Percentiles rank a stretch among this genome's conserved stretches.
Evolutionary conservation across 1,140 invertebrate species (phyloP).

Genomic region (Lucilia sericata): DNA sequence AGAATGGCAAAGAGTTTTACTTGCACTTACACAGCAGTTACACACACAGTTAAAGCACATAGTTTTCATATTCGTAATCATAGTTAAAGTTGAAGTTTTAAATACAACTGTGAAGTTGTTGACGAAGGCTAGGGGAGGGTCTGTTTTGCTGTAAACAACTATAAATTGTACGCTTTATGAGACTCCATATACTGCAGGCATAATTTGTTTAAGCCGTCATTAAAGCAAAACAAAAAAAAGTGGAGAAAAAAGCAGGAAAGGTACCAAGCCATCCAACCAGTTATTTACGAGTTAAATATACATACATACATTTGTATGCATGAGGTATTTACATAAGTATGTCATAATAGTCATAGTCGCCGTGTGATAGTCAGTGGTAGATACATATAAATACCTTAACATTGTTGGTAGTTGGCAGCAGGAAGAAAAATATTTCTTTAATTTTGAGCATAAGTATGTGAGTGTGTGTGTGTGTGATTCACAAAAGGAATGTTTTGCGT

Average conservation of each 20-base stretch:
- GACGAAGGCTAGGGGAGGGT: too few relatives aligned
- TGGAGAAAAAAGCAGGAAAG: background rate
- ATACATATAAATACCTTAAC: background rate
- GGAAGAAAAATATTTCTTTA: background rate
- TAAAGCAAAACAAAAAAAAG: background rate
- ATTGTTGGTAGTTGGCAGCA: background rate
- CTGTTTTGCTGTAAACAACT: background rate
- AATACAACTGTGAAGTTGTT: background rate
- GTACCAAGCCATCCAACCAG: background rate
- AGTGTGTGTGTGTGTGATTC: background rate
- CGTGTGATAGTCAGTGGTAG: too few relatives aligned
- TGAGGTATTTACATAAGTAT: background rate
- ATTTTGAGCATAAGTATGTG: too few relatives aligned
- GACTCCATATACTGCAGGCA: constrained; percentile 34
- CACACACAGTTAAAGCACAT: background rate
- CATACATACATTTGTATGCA: background rate
- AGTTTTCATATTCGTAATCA: background rate
- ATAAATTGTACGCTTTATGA: constrained; percentile 38
- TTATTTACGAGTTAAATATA: background rate
- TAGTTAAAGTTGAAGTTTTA: background rate
- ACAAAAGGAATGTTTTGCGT: constrained; percentile 20
- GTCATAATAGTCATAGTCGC: background rate
- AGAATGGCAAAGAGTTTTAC: background rate
- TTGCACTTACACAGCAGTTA: background rate
- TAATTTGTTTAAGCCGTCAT: constrained; percentile 35